Conservation (phyloP, 2,888 invertebrate genomes). For the Morpho deidamia region DNA sequence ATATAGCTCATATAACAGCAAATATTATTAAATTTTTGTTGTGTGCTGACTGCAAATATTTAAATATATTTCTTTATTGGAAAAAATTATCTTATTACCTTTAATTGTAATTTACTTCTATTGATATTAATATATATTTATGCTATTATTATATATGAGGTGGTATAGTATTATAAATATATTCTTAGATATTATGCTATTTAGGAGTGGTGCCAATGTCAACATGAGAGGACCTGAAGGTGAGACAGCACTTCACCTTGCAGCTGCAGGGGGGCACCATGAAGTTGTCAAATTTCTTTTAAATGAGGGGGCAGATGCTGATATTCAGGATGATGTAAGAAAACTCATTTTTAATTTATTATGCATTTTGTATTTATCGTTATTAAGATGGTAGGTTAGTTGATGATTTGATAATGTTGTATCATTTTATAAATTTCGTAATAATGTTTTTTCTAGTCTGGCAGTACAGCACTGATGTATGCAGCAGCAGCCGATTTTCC, state of each 20-base stretch:
- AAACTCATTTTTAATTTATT: too few relatives aligned
- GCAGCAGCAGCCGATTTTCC: slow-evolving; percentile 94
- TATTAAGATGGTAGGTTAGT: not conserved
- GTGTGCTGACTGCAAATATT: too few relatives aligned
- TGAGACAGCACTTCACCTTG: slow-evolving; percentile 88
- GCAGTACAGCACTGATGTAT: slow-evolving; percentile 94
- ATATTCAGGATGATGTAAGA: slow-evolving; percentile 89
- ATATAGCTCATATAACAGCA: too few relatives aligned
- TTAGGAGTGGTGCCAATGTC: slow-evolving; percentile 85
- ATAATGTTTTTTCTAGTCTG: slow-evolving; percentile 78
- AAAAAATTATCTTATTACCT: not conserved
- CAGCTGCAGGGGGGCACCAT: slow-evolving; percentile 92
- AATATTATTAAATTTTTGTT: too few relatives aligned
- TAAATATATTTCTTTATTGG: too few relatives aligned
- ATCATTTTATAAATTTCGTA: too few relatives aligned
- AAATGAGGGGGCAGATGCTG: slow-evolving; percentile 86
- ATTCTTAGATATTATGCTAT: slow-evolving; percentile 1
- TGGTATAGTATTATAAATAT: not conserved
- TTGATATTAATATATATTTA: not conserved
- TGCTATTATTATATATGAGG: not conserved
- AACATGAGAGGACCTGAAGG: slow-evolving; percentile 87
- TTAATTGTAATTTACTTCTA: not conserved
- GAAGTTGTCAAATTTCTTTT: slow-evolving; percentile 91
- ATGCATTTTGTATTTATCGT: too few relatives aligned
- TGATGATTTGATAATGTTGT: too few relatives aligned